phyloP scores from a whole-genome alignment of 2,113 vertebrate genomes.

The Callorhinus ursinus region DNA sequence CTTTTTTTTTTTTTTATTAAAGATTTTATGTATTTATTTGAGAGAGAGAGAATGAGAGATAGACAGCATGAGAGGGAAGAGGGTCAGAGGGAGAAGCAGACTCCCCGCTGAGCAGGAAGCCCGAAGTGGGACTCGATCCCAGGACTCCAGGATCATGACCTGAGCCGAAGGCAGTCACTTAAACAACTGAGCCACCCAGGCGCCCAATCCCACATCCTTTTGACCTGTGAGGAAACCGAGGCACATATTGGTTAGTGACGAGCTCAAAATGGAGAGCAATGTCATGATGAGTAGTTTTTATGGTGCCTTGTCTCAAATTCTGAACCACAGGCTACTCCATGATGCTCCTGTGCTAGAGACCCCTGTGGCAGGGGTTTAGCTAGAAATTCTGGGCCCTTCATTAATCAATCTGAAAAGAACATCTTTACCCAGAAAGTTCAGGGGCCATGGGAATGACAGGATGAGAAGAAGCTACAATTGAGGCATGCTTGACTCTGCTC shows the following conservation, averaged over 20 bases:
- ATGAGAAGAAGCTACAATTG: neutral
- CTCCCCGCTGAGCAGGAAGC: too few relatives aligned
- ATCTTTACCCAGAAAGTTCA: neutral
- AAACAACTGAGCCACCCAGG: too few relatives aligned
- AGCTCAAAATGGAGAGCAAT: neutral
- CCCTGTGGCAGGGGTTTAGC: neutral
- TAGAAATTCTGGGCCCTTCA: neutral
- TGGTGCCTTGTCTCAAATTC: neutral
- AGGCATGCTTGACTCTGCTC: neutral
- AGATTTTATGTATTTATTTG: too few relatives aligned
- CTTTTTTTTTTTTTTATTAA: neutral
- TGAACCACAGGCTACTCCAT: neutral
- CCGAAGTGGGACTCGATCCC: too few relatives aligned
- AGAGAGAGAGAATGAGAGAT: too few relatives aligned
- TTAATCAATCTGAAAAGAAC: neutral
- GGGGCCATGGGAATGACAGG: neutral
- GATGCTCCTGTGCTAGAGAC: neutral
- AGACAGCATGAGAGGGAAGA: too few relatives aligned
- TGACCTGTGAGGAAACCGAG: neutral
- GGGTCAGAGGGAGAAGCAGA: too few relatives aligned
- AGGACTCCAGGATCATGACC: too few relatives aligned
- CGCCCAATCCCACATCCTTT: neutral
- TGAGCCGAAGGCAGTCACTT: too few relatives aligned
- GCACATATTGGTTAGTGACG: neutral
- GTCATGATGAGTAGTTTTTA: neutral